Conservation (phyloP, 2,888 invertebrate species). For the Sycophila texana region DNA sequence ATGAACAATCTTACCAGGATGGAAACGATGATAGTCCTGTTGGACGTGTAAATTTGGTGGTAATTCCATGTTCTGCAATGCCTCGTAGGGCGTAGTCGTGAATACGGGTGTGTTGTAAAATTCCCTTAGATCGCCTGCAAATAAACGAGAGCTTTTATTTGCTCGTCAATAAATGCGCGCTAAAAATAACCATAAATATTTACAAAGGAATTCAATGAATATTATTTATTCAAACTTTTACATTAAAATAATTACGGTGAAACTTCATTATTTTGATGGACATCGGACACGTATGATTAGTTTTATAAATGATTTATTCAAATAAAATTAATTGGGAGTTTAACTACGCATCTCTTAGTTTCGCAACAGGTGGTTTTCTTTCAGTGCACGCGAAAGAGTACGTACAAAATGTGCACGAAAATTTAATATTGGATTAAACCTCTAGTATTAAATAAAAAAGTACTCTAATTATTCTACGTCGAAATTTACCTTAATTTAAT, state of each 20-base stretch:
- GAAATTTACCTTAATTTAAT: too few relatives aligned
- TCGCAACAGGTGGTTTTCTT: constrained; percentile 35
- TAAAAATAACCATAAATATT: too few relatives aligned
- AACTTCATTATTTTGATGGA: too few relatives aligned
- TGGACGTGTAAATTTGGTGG: constrained; percentile 93
- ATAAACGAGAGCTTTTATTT: neutral
- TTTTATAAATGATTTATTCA: neutral
- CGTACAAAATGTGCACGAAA: neutral
- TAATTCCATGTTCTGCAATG: constrained; percentile 82
- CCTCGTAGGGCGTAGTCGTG: constrained; percentile 84
- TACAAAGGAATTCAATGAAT: too few relatives aligned
- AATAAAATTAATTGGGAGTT: constrained; percentile 13
- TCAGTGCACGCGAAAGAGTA: neutral
- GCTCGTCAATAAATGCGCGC: too few relatives aligned
- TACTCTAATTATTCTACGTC: too few relatives aligned
- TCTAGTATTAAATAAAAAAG: too few relatives aligned
- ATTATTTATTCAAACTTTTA: too few relatives aligned
- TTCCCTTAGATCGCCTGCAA: constrained; percentile 81
- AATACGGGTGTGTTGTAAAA: constrained; percentile 87
- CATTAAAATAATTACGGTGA: too few relatives aligned
- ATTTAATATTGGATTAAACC: too few relatives aligned
- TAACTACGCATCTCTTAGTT: neutral
- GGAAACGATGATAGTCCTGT: constrained; percentile 87
- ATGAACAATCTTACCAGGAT: constrained; percentile 80
- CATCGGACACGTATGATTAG: too few relatives aligned